Conservation (phyloP, 2,113 vertebrate species). For the Oenanthe melanoleuca region DNA sequence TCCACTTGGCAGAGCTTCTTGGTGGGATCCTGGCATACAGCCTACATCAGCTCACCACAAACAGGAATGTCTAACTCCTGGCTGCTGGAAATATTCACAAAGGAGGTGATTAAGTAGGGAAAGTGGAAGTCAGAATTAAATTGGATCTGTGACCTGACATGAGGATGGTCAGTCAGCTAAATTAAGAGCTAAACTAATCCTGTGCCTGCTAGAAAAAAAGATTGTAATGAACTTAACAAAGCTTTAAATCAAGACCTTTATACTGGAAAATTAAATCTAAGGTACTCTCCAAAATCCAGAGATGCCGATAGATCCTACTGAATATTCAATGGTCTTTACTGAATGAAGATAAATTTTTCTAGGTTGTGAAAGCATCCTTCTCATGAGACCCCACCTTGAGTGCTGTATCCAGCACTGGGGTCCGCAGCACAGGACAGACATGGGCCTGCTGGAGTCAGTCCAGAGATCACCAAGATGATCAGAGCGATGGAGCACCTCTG, state of each 20-base stretch:
- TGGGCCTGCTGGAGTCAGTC: background rate
- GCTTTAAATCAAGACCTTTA: background rate
- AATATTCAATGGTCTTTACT: background rate
- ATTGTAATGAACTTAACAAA: slow-evolving; percentile 9
- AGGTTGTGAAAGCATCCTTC: background rate
- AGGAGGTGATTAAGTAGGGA: background rate
- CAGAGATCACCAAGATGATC: background rate
- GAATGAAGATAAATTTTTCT: background rate
- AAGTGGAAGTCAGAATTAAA: slow-evolving; percentile 36
- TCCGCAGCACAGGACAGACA: background rate
- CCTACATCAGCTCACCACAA: background rate
- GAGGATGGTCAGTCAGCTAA: background rate
- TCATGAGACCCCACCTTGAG: background rate
- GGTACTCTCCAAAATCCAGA: background rate
- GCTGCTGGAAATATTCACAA: slow-evolving; percentile 10
- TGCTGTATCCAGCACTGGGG: background rate
- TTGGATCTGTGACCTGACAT: slow-evolving; percentile 24
- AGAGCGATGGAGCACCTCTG: background rate
- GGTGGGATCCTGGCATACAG: background rate
- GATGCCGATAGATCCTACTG: background rate
- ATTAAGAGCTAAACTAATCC: slow-evolving; percentile 28
- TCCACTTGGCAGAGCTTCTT: background rate
- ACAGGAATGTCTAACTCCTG: background rate
- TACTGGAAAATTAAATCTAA: slow-evolving; percentile 12
- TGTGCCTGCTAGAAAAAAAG: background rate